Conservation (phyloP, 2,797 vertebrate species). For the Steatocranus sp. region DNA sequence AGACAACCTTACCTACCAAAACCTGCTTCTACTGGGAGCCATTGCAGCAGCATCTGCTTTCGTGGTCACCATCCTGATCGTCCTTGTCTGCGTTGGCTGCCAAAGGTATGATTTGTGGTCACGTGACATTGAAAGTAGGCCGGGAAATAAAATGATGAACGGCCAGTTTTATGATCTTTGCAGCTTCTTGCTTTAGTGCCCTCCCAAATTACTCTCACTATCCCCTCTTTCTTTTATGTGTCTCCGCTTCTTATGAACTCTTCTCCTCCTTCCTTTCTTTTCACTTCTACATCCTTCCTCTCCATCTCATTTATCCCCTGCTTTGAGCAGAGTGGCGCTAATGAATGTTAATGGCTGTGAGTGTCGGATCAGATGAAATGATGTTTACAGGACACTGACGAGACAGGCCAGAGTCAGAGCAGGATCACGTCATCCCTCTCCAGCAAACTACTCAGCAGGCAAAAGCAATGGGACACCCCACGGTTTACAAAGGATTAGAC, state of each 20-base stretch:
- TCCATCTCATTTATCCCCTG: slow-evolving; percentile 36
- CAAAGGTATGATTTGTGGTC: slow-evolving; percentile 68
- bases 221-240: slow-evolving; percentile 36
- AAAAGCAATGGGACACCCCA: slow-evolving; percentile 35
- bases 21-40: slow-evolving; percentile 76
- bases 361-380: slow-evolving; percentile 57
- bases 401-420: slow-evolving; percentile 42
- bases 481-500: slow-evolving; percentile 45
- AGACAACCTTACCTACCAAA: slow-evolving; percentile 43
- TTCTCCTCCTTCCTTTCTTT: slow-evolving; percentile 32
- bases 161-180: slow-evolving; percentile 16
- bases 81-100: slow-evolving; percentile 78
- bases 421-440: slow-evolving; percentile 25
- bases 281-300: slow-evolving; percentile 8
- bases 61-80: slow-evolving; percentile 78
- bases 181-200: slow-evolving; percentile 1
- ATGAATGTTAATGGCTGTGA: slow-evolving; percentile 62
- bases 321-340: slow-evolving; percentile 42
- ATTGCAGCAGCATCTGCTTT: slow-evolving; percentile 80
- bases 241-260: slow-evolving; percentile 49
- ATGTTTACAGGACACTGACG: slow-evolving; percentile 50
- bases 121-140: background rate
- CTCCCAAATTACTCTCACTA: slow-evolving; percentile 27
- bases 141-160: background rate
- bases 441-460: slow-evolving; percentile 31